Base-by-base conservation (phyloP, 2,797 vertebrate genomes). In the Macropodus opercularis region DNA sequence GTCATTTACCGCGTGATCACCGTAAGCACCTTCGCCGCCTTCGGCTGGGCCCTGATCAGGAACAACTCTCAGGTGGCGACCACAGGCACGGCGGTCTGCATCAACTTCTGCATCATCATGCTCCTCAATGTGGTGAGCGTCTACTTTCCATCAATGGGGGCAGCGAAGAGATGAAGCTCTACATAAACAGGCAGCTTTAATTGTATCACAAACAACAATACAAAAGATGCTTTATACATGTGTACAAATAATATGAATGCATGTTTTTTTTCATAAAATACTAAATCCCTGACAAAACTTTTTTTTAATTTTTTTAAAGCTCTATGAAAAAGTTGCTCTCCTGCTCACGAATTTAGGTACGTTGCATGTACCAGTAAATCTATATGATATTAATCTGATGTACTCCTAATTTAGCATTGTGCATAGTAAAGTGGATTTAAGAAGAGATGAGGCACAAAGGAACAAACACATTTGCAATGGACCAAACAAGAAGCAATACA, bases 101-200 rank as follows among this genome's bases (percentile, higher is more conserved):
- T 97, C 90, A 97, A 96, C 86, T 97, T 97, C 87, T 96, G 95
- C 71, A 91, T 97, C 85, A 97, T 97, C 77, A 96, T 97, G 95
- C 87, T 97, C 39, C 92, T 97, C 80, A 97, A 97, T 5, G 93
- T 97, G 93, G 96, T 97, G 83, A 93, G 94, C 88, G 19, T 17
- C 17, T 1, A 3, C 8, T 0, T 5, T 17, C 23, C 2, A 5
- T 17, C 5, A 0, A 29, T 4, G 18, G 15, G 4, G 15, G n/a
- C n/a, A n/a, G n/a, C n/a, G n/a, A n/a, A n/a, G n/a, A n/a, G n/a
- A n/a, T n/a, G n/a, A n/a, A n/a, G 12, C 7, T 6, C 11, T 12
- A 3, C 13, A 31, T 19, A 4, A 36, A 13, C 23, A 26, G 38
- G 19, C 23, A 9, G 22, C 22, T 14, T 6, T n/a, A n/a, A n/a